Base-by-base conservation (phyloP, 2,888 invertebrate species). In the Dynastes hyllus region DNA sequence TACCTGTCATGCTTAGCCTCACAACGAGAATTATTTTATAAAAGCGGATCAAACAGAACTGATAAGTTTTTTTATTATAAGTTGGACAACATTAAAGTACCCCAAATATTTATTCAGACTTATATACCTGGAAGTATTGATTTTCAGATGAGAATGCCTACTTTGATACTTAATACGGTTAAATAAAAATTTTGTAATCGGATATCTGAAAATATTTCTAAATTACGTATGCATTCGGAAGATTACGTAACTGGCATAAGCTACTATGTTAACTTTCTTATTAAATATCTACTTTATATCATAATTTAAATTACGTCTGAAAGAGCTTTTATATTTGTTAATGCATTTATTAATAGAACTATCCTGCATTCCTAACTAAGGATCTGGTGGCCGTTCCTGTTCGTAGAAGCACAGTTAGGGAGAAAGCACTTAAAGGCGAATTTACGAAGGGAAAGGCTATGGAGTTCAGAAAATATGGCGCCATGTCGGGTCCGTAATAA, bases 401-500 rank as follows among this genome's bases (percentile, higher is more conserved):
- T 77, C 53, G 11, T 22, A 71, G 69, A 76, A 80, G 76, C 53
- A 78, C 58, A 75, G 22, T 61, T 63, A 75, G 80, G 77, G 78
- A 77, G 81, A 78, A 79, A 83, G 79, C 84, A 83, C 85, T 85
- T 85, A 85, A 85, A 84, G 82, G 82, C 82, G 83, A 84, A 83
- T 83, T 84, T 83, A 81, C 81, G 81, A 82, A 82, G 84, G 84
- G 84, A 82, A 84, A 85, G 83, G 84, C 82, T 82, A 82, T 58
- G 61, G 71, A 84, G 84, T 81, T 81, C 84, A 84, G 87, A 85
- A 87, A 87, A 87, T 87, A 87, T 85, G 87, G 86, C 86, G 85
- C 85, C 85, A 79, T 83, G 85, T 85, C 85, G 85, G 85, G 83
- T 80, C 83, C 83, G 87, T 86, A 87, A 87, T 87, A 87, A 87